Conservation (phyloP, 2,113 vertebrate species). For the Erpornis zantholeuca region DNA sequence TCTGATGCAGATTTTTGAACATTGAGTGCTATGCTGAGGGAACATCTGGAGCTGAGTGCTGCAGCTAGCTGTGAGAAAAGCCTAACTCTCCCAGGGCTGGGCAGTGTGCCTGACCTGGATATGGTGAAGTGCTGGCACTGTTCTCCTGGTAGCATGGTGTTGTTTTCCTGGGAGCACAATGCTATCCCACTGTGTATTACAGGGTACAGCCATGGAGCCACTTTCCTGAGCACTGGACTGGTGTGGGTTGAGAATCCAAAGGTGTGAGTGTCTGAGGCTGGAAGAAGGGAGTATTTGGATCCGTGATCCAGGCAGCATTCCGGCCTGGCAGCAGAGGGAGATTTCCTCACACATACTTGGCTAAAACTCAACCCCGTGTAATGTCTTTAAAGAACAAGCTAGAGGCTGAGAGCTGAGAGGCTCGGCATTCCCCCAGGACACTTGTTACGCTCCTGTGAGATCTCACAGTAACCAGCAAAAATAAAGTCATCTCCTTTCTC, state of each 20-base stretch:
- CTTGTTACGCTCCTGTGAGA: background rate
- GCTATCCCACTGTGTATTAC: background rate
- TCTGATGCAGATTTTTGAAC: background rate
- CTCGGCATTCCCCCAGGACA: background rate
- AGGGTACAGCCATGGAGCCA: background rate
- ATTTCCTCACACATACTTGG: constrained; percentile 47
- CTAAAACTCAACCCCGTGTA: constrained; percentile 18
- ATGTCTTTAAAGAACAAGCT: constrained; percentile 29
- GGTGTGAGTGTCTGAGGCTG: background rate
- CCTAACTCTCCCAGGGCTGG: background rate
- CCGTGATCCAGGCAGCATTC: background rate
- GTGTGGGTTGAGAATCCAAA: background rate
- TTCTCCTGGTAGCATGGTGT: background rate
- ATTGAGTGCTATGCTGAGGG: background rate
- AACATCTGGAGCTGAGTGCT: constrained; percentile 1
- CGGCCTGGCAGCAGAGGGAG: constrained; percentile 44
- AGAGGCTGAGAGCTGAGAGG: background rate
- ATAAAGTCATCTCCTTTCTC: background rate
- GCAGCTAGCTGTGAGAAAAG: background rate
- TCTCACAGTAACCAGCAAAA: background rate
- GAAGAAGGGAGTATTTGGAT: background rate
- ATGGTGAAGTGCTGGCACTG: background rate
- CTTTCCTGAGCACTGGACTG: background rate
- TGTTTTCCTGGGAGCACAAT: background rate
- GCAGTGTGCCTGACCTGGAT: background rate